These are phyloP conservation scores for Trichopoda pennipes DNA, from an alignment of 2,888 invertebrate species.

Conservation along the genomic window DNA sequence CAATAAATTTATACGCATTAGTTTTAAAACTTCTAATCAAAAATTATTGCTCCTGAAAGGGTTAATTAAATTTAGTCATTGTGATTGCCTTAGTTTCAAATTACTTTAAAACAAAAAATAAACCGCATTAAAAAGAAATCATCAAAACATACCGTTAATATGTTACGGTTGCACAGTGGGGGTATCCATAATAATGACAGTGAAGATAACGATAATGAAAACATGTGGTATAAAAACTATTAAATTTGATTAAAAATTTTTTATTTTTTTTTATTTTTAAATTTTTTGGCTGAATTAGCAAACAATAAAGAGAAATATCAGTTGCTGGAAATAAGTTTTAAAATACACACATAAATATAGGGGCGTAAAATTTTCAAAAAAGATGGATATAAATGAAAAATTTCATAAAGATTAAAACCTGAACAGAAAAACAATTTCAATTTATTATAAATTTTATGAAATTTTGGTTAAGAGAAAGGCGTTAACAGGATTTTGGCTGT, in stretches of 20 bases:
- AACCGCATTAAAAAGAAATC: not conserved
- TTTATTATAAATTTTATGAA: not conserved
- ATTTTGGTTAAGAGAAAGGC: not conserved
- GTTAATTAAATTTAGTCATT: no score
- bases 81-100: no score
- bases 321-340: not conserved
- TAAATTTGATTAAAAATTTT: not conserved
- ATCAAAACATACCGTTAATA: not conserved
- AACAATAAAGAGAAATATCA: no score
- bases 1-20: no score
- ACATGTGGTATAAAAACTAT: constrained; percentile 13
- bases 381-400: not conserved
- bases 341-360: not conserved
- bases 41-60: no score
- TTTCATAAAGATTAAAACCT: no score
- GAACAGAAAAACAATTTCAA: not conserved
- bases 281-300: not conserved
- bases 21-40: no score
- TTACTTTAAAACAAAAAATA: no score
- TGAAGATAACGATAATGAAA: constrained; percentile 45
- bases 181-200: constrained; percentile 7
- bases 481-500: not conserved
- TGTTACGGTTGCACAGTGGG: constrained; percentile 18
- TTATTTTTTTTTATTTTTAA: constrained; percentile 22
- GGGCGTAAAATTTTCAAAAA: not conserved